phyloP scores from a whole-genome alignment of 2,113 vertebrate genomes.

The Ophthalmotilapia sp. region DNA sequence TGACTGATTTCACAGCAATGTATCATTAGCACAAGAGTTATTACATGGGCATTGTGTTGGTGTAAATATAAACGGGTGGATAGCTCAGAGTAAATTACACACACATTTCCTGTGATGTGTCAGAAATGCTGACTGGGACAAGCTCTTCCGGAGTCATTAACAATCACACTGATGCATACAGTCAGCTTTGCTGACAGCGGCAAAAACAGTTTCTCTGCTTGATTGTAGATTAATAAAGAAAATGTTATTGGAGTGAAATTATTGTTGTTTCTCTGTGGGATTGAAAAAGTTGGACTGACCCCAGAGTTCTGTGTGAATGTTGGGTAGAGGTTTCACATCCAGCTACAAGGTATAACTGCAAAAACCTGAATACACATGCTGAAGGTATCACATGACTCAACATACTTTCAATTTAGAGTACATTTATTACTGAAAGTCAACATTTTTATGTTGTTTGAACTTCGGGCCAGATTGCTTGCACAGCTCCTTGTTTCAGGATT shows the following conservation, averaged over 20 bases:
- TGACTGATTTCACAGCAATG: not conserved
- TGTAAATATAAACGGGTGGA: not conserved
- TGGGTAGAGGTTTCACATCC: not conserved
- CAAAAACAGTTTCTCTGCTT: not conserved
- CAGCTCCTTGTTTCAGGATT: not conserved
- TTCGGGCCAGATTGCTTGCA: accelerated
- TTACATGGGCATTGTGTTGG: not conserved
- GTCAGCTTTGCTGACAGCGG: not conserved
- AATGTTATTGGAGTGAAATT: not conserved
- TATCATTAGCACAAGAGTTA: not conserved
- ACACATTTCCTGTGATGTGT: not conserved
- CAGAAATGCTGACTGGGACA: not conserved
- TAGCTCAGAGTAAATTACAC: not conserved
- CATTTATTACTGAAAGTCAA: not conserved
- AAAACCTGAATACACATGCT: not conserved
- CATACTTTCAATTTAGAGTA: not conserved
- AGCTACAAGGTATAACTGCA: not conserved
- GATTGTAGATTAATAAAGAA: not conserved
- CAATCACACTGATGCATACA: not conserved
- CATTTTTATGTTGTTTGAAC: not conserved
- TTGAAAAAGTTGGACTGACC: not conserved
- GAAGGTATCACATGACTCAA: not conserved
- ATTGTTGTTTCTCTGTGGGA: not conserved
- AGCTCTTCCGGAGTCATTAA: slow-evolving; percentile 7
- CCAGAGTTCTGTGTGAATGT: not conserved